Conservation (phyloP, 2,888 invertebrate species). For the Scaeva pyrastri region DNA sequence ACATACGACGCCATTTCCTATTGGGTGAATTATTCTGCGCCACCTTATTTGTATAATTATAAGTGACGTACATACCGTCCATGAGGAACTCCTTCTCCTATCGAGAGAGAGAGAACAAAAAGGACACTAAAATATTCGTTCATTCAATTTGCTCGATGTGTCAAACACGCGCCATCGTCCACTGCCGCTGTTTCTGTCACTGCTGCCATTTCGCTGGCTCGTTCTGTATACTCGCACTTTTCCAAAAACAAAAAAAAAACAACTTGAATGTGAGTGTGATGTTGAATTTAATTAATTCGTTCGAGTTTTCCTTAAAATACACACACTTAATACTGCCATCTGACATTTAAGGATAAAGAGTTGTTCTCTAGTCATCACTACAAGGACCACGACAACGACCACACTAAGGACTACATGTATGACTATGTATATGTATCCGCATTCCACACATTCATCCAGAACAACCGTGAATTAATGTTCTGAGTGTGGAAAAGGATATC, state of each 20-base stretch:
- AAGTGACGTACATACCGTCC: no score
- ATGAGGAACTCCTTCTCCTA: no score
- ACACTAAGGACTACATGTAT: no score
- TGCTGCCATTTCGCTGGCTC: conserved; percentile 23
- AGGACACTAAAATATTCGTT: background rate
- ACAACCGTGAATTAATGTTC: conserved; percentile 53
- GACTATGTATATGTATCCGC: background rate
- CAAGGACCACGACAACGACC: background rate
- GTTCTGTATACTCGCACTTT: background rate
- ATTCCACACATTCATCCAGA: background rate
- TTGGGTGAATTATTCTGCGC: no score
- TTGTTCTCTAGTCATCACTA: conserved; percentile 1
- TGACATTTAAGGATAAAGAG: conserved; percentile 7
- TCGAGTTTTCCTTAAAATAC: conserved; percentile 47
- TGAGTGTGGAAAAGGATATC: conserved; percentile 12
- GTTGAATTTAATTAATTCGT: conserved; percentile 62
- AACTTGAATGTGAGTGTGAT: conserved; percentile 23
- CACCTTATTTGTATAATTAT: no score
- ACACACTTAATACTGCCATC: conserved; percentile 16
- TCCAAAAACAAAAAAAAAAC: background rate
- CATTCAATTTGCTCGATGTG: background rate
- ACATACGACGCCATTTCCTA: no score
- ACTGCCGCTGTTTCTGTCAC: no score
- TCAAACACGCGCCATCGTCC: background rate
- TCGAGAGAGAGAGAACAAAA: background rate